Conservation (phyloP, 2,797 vertebrate species). For the Mergus octosetaceus region DNA sequence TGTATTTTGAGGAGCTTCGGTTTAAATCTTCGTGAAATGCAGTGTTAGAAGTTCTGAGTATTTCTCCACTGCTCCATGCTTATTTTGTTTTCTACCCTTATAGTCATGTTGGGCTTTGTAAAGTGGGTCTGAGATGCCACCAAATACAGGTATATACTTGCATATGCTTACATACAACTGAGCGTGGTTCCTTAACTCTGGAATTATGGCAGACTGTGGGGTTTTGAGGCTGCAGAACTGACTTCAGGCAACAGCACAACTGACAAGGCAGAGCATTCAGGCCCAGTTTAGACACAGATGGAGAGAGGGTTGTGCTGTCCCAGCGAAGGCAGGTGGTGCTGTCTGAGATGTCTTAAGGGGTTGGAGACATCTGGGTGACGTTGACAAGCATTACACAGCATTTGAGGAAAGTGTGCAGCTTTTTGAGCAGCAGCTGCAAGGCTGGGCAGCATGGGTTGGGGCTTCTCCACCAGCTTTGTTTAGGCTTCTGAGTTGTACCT, state of each 20-base stretch:
- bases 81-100: background rate
- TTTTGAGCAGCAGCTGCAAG: background rate
- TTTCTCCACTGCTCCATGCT: too few species aligned
- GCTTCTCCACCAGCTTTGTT: background rate
- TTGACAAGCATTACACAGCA: background rate
- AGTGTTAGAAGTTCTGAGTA: too few species aligned
- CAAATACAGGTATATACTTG: background rate
- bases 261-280: background rate
- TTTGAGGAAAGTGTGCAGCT: background rate
- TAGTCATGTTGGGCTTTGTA: background rate
- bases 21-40: background rate
- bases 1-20: background rate
- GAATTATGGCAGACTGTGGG: background rate
- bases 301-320: background rate
- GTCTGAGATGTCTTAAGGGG: background rate
- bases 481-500: background rate
- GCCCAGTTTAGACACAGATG: background rate
- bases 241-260: background rate
- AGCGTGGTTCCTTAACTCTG: background rate
- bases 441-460: background rate
- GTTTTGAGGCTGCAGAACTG: background rate
- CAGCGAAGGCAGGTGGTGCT: background rate
- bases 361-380: background rate
- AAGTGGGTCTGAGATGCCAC: background rate
- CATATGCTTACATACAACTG: accelerated